Percentiles rank a stretch among this genome's conserved stretches.
Evolutionary conservation across 2,113 vertebrate species (phyloP).

Genomic region (Aleadryas rufinucha): DNA sequence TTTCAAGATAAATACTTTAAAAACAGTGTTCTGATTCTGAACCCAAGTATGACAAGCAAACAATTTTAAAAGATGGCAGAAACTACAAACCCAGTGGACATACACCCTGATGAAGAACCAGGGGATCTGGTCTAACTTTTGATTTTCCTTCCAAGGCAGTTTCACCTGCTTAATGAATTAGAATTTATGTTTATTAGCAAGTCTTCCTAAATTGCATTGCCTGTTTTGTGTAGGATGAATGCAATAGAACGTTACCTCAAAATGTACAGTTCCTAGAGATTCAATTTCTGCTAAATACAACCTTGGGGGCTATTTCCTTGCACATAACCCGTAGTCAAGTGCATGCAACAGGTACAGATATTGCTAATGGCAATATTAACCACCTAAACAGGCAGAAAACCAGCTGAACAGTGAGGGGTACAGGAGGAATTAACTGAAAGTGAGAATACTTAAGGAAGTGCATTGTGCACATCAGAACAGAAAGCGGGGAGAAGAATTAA

Average conservation of each 20-base stretch:
- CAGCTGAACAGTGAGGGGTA: background rate
- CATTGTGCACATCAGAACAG: background rate
- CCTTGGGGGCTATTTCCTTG: background rate
- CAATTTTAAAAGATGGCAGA: background rate
- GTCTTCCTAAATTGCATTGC: background rate
- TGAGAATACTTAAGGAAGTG: background rate
- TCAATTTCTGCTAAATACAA: background rate
- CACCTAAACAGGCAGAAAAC: background rate
- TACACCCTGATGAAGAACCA: background rate
- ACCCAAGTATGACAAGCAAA: background rate
- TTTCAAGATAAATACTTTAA: background rate
- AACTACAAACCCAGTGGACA: background rate
- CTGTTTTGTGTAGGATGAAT: background rate
- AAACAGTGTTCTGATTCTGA: accelerated
- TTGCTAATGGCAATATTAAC: background rate
- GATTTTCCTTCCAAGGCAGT: background rate
- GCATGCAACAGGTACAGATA: background rate
- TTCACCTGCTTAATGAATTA: background rate
- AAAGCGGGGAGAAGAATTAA: background rate
- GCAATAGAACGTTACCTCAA: background rate
- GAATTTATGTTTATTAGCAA: background rate
- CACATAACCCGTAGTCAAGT: background rate
- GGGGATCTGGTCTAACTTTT: background rate
- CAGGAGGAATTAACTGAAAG: background rate
- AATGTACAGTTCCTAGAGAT: background rate